phyloP scores from a whole-genome alignment of 1,140 invertebrate species.

The Myzus persicae region DNA sequence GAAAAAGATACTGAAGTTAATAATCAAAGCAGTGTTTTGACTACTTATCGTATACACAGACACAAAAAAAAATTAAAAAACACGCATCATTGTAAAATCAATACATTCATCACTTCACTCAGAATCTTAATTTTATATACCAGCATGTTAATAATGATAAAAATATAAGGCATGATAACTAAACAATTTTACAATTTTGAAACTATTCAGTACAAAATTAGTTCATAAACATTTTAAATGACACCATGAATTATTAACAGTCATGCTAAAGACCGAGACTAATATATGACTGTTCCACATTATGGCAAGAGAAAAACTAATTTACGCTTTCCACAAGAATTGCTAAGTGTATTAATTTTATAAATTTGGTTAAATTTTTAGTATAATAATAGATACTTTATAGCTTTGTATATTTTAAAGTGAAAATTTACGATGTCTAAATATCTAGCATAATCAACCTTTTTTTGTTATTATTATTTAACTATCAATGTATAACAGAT shows the following conservation, averaged over 20 bases:
- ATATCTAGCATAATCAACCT: too few relatives aligned
- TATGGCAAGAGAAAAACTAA: conserved; percentile 41
- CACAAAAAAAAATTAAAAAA: too few relatives aligned
- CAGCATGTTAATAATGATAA: background rate
- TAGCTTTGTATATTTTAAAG: background rate
- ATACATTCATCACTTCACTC: too few relatives aligned
- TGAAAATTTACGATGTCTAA: background rate
- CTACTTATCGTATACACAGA: too few relatives aligned
- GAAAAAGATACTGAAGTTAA: too few relatives aligned
- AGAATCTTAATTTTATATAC: too few relatives aligned
- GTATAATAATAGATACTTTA: background rate
- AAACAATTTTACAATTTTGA: background rate
- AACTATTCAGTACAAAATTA: background rate
- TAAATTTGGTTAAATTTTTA: background rate
- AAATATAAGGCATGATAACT: background rate
- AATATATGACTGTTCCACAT: background rate
- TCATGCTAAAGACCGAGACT: conserved; percentile 22
- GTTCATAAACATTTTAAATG: conserved; percentile 18
- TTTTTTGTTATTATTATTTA: conserved; percentile 1
- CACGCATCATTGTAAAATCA: too few relatives aligned
- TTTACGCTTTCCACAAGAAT: conserved; percentile 39
- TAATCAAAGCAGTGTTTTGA: too few relatives aligned
- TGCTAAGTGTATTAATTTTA: background rate
- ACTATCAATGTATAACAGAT: background rate
- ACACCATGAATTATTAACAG: conserved; percentile 29